Evolutionary conservation across 2,888 invertebrate species (phyloP).

Genomic region (Heterodera filipjevi): DNA sequence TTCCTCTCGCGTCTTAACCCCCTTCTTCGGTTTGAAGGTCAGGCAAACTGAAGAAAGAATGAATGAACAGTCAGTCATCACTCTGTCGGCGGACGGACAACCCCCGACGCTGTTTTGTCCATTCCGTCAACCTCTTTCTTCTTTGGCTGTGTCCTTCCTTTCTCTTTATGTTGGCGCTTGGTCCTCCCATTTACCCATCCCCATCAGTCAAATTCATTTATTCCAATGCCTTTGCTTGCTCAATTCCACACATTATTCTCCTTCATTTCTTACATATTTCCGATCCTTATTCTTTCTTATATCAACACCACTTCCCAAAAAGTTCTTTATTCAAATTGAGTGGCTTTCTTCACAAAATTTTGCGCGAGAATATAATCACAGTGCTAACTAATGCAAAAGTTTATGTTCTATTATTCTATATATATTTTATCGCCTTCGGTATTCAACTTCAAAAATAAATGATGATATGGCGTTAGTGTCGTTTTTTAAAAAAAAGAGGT

Average conservation of each 20-base stretch:
- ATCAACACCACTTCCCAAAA: neutral
- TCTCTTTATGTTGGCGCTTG: neutral
- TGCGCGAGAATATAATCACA: too few relatives aligned
- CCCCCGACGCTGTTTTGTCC: conserved; percentile 27
- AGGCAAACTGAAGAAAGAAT: conserved; percentile 18
- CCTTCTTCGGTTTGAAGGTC: conserved; percentile 27
- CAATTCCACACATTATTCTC: conserved; percentile 11
- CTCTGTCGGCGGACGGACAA: neutral
- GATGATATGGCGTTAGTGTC: too few relatives aligned
- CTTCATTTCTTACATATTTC: neutral
- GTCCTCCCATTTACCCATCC: conserved; percentile 12
- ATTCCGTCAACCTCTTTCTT: conserved; percentile 10
- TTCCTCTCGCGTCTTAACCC: conserved; percentile 1
- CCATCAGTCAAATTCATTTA: neutral
- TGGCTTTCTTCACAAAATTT: too few relatives aligned
- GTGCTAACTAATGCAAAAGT: too few relatives aligned
- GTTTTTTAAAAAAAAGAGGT: too few relatives aligned
- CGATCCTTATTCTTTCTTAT: neutral
- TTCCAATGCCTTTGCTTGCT: conserved; percentile 3
- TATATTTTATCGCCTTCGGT: too few relatives aligned
- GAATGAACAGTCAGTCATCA: conserved; percentile 10
- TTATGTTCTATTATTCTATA: too few relatives aligned
- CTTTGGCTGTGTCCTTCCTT: conserved; percentile 14
- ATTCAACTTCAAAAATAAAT: too few relatives aligned
- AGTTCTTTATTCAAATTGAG: too few relatives aligned